Evolutionary conservation across 1,140 invertebrate species (phyloP), one percentile per base, ranked within the genome.

Genomic region (Drosophila ficusphila): DNA sequence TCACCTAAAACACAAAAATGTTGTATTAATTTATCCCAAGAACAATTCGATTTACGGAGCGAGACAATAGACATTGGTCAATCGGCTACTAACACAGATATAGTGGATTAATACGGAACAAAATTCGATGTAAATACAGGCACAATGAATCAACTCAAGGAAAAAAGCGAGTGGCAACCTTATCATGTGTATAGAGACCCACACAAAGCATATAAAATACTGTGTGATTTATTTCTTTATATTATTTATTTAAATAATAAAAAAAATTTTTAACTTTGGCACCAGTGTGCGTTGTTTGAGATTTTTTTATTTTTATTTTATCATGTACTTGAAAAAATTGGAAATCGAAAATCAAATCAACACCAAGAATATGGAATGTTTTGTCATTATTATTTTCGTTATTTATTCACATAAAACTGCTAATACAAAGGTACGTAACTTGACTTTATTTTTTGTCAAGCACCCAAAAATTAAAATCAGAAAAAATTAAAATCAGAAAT

Each of bases 21-120:
- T 19, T 8, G 16, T 2, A 39, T 19, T 39, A 39, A 39, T 3
- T 39, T 39, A 39, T 19, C 16, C 8, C 16, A 44, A 27, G n/a
- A 27, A 14, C 5, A 8, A 44, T 44, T 44, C n/a, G 8, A 27
- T 5, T 12, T 27, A 27, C 41, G 41, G 12, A 12, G 27, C 16
- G 11, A 31, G 27, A 8, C 16, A 31, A 31, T 11, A 48, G 16
- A 18, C n/a, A 31, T 27, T 47, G 44, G 44, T 47, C 14, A 33
- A 48, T 46, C 23, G 42, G 16, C 21, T 46, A 46, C 3, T 31
- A 48, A 48, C 11, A 48, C 27, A 48, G 14, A 48, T n/a, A 48
- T 16, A 48, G 9, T 48, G 27, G 2, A 31, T 19, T 18, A 31
- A 48, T 48, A n/a, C 2, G 9, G 42, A 5, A 46, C 4, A 27